phyloP scores from a whole-genome alignment of 2,797 vertebrate genomes.

The Setipinna tenuifilis region DNA sequence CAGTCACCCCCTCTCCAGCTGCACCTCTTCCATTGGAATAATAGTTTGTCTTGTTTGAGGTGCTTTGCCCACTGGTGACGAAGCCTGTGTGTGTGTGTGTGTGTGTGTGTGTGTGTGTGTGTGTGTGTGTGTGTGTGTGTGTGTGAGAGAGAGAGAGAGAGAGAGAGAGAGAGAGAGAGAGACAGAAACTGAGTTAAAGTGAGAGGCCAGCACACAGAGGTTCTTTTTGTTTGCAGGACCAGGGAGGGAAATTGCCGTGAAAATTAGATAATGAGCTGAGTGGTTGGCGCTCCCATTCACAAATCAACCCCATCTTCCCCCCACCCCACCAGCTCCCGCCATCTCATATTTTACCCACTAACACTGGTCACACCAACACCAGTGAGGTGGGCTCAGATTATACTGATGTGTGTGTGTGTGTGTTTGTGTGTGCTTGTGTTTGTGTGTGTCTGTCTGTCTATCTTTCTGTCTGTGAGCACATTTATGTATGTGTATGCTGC shows the following conservation, averaged over 20 bases:
- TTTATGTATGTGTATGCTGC: background rate
- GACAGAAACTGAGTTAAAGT: constrained; percentile 2
- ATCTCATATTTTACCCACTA: constrained; percentile 17
- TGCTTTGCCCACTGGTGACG: constrained; percentile 11
- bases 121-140: background rate
- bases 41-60: constrained; percentile 35
- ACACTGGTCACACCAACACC: background rate
- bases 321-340: background rate
- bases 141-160: background rate
- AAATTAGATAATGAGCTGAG: constrained; percentile 43
- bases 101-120: constrained; percentile 7
- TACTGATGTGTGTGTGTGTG: background rate
- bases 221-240: constrained; percentile 40
- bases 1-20: no score
- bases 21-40: constrained; percentile 9
- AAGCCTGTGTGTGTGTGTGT: constrained; percentile 23
- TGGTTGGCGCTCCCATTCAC: constrained; percentile 26
- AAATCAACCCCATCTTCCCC: background rate
- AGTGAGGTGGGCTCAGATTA: background rate
- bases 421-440: constrained; percentile 17
- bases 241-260: constrained; percentile 43
- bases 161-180: background rate
- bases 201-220: constrained; percentile 34
- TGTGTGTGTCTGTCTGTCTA: background rate
- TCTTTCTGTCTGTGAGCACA: constrained; percentile 7